Evolutionary conservation across 2,113 vertebrate species (phyloP).

Genomic region (Trinectes maculatus): DNA sequence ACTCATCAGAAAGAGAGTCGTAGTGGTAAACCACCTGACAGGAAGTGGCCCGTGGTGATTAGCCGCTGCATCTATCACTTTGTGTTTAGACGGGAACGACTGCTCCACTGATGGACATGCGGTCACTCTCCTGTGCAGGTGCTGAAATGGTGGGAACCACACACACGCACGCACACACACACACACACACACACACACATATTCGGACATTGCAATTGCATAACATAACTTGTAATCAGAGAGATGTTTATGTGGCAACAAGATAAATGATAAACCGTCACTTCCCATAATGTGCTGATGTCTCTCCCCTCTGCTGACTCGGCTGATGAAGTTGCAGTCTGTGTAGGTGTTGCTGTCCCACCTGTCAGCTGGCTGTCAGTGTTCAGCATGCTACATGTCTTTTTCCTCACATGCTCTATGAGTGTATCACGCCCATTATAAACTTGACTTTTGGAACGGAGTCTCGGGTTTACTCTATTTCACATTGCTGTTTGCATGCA

Average conservation of each 20-base stretch:
- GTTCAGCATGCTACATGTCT: not conserved
- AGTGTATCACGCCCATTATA: slow-evolving; percentile 6
- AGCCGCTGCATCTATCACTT: slow-evolving; percentile 68
- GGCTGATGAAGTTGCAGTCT: slow-evolving; percentile 17
- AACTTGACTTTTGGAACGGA: slow-evolving; percentile 6
- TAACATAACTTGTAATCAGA: slow-evolving; percentile 36
- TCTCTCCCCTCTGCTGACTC: slow-evolving; percentile 1
- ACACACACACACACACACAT: slow-evolving; percentile 4
- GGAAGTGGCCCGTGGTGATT: slow-evolving; percentile 58
- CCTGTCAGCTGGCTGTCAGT: slow-evolving; percentile 13
- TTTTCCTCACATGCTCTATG: slow-evolving; percentile 4
- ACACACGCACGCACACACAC: not conserved
- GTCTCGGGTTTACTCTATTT: not conserved
- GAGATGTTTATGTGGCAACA: slow-evolving; percentile 52
- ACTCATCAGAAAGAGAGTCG: slow-evolving; percentile 33
- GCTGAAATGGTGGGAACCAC: slow-evolving; percentile 47
- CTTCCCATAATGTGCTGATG: slow-evolving; percentile 10
- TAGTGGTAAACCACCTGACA: slow-evolving; percentile 18
- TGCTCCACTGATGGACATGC: slow-evolving; percentile 61
- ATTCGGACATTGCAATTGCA: slow-evolving; percentile 4
- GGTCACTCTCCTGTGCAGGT: slow-evolving; percentile 57
- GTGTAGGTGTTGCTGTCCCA: slow-evolving; percentile 38
- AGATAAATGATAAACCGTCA: slow-evolving; percentile 38
- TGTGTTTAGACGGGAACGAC: slow-evolving; percentile 68
- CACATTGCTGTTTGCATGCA: slow-evolving; percentile 1